Evolutionary conservation across 2,797 vertebrate species (phyloP).

Genomic region (Lepidocolaptes lacrymiger): DNA sequence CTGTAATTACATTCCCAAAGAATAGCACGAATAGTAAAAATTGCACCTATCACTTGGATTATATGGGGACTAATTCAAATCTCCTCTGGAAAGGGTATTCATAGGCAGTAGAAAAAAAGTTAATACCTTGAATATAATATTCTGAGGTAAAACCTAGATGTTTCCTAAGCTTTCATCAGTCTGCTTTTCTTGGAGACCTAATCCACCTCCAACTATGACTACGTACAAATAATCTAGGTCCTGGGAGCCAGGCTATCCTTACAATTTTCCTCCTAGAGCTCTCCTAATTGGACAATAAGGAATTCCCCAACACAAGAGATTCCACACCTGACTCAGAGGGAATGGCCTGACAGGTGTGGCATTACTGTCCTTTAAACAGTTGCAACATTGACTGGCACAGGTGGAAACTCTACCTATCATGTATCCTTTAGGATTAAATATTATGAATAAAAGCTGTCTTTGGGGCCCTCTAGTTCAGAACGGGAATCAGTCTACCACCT

Average conservation of each 20-base stretch:
- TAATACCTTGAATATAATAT: not conserved
- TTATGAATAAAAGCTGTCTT: not conserved
- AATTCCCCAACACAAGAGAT: not conserved
- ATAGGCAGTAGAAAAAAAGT: not conserved
- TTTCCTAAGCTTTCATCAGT: not conserved
- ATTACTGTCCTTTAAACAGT: not conserved
- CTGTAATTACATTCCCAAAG: not conserved
- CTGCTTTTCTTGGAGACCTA: not conserved
- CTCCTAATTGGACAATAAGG: not conserved
- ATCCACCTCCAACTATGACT: not conserved
- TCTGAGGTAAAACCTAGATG: not conserved
- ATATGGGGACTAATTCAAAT: not conserved
- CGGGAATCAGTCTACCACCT: not conserved
- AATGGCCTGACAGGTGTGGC: not conserved
- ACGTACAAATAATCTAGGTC: not conserved
- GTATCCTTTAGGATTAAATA: not conserved
- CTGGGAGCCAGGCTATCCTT: not conserved
- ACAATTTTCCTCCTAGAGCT: not conserved
- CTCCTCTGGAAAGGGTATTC: not conserved
- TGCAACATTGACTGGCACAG: not conserved
- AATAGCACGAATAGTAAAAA: not conserved
- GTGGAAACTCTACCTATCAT: not conserved
- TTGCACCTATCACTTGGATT: not conserved
- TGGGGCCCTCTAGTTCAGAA: not conserved
- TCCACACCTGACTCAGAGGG: not conserved